A percentile compares a stretch with the other conserved stretches of the same genome.
phyloP scores from a whole-genome alignment of 2,888 invertebrate genomes.

The Pristionchus fissidentatus region DNA sequence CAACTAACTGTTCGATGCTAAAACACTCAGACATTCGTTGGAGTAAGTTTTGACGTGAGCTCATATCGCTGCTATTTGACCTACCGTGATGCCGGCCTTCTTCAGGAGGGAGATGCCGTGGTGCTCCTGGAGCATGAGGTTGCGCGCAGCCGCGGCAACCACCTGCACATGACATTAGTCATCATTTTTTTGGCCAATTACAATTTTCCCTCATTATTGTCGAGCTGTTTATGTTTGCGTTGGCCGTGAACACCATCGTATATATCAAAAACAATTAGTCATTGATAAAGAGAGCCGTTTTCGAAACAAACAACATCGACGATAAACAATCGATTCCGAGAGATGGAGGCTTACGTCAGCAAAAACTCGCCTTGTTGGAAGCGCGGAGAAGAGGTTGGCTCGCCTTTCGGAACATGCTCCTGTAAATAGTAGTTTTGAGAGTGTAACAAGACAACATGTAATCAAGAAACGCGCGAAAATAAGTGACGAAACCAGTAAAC shows the following conservation, averaged over 20 bases:
- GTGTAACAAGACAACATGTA: background rate
- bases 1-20: background rate
- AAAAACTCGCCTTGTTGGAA: slow-evolving; percentile 57
- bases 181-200: background rate
- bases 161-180: slow-evolving; percentile 17
- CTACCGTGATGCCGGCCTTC: slow-evolving; percentile 62
- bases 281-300: background rate
- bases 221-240: too few relatives aligned
- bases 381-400: slow-evolving; percentile 62
- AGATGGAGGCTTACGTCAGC: background rate
- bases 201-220: background rate
- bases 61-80: background rate
- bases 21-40: background rate
- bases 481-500: slow-evolving; percentile 2
- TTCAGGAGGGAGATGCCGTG: slow-evolving; percentile 70
- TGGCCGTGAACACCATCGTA: too few relatives aligned
- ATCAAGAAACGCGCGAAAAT: background rate
- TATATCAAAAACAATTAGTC: background rate
- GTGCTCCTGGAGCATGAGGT: slow-evolving; percentile 74
- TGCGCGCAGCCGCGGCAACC: slow-evolving; percentile 43
- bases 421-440: slow-evolving; percentile 43
- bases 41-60: too few relatives aligned
- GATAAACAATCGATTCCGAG: background rate
- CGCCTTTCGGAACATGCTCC: slow-evolving; percentile 62
- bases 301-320: background rate